Conservation (phyloP, 2,797 vertebrate genomes). For the Hippocampus kuda region DNA sequence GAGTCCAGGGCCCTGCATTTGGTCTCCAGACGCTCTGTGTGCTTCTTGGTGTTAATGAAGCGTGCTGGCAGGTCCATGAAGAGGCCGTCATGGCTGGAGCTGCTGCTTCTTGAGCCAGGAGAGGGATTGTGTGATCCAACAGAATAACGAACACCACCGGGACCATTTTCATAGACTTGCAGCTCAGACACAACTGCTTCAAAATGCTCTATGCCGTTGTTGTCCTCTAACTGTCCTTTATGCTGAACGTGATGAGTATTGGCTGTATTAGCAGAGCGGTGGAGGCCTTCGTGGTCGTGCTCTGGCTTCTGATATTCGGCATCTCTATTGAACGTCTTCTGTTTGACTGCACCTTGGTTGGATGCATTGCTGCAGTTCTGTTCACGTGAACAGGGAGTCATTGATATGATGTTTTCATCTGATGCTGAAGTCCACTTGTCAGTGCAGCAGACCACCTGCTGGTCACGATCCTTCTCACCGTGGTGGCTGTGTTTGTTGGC, state of each 20-base stretch:
- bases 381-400: constrained; percentile 9
- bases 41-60: constrained; percentile 73
- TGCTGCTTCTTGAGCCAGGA: constrained; percentile 57
- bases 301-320: constrained; percentile 49
- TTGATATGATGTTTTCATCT: constrained; percentile 7
- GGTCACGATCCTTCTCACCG: constrained; percentile 1
- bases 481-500: constrained; percentile 15
- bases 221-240: constrained; percentile 71
- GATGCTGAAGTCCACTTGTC: constrained; percentile 17
- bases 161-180: constrained; percentile 77
- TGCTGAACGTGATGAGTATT: constrained; percentile 63
- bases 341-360: not conserved
- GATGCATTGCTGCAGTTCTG: constrained; percentile 7
- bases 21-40: constrained; percentile 80
- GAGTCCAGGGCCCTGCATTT: constrained; percentile 82
- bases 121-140: constrained; percentile 56
- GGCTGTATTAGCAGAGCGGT: constrained; percentile 55
- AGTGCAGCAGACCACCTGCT: constrained; percentile 7
- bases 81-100: constrained; percentile 39
- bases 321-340: constrained; percentile 24
- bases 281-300: not conserved
- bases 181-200: constrained; percentile 73
- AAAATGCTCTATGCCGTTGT: constrained; percentile 42
- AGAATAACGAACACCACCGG: constrained; percentile 60
- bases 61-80: constrained; percentile 65